Percentiles rank a stretch among this genome's conserved stretches.
phyloP scores from a whole-genome alignment of 2,888 invertebrate species.

The Acanthosepion pharaonis region DNA sequence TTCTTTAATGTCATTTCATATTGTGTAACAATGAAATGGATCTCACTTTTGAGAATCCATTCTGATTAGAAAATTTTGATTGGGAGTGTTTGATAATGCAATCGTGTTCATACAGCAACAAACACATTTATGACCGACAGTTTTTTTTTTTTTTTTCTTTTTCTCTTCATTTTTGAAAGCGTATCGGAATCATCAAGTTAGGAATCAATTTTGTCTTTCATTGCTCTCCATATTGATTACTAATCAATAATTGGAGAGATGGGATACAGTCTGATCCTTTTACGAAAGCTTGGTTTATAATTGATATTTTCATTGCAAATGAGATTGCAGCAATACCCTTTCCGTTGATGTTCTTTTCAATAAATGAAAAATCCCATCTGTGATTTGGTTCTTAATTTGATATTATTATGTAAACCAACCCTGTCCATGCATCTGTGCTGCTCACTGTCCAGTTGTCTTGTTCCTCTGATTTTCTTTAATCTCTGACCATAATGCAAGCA shows the following conservation, averaged over 20 bases:
- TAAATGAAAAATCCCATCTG: neutral
- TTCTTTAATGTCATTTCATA: no score
- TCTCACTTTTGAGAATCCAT: no score
- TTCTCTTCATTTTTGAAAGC: neutral
- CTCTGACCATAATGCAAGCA: no score
- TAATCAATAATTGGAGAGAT: neutral
- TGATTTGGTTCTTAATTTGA: neutral
- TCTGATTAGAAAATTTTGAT: no score
- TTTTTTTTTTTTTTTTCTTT: neutral
- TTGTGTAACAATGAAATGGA: no score
- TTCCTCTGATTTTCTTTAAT: no score
- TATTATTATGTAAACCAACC: no score
- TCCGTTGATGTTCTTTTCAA: neutral
- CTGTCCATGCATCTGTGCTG: no score
- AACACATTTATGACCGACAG: no score
- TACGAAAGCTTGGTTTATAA: neutral
- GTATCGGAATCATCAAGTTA: neutral
- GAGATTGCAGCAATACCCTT: neutral
- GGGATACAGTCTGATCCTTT: neutral
- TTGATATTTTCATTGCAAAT: neutral
- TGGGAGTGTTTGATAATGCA: no score
- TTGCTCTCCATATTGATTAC: neutral
- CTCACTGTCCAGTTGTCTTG: no score
- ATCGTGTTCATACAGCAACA: no score
- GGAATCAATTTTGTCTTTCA: slow-evolving; percentile 3